Percentiles rank a stretch among this genome's conserved stretches.
phyloP scores from a whole-genome alignment of 2,113 vertebrate species.

The Sebastes fasciatus region DNA sequence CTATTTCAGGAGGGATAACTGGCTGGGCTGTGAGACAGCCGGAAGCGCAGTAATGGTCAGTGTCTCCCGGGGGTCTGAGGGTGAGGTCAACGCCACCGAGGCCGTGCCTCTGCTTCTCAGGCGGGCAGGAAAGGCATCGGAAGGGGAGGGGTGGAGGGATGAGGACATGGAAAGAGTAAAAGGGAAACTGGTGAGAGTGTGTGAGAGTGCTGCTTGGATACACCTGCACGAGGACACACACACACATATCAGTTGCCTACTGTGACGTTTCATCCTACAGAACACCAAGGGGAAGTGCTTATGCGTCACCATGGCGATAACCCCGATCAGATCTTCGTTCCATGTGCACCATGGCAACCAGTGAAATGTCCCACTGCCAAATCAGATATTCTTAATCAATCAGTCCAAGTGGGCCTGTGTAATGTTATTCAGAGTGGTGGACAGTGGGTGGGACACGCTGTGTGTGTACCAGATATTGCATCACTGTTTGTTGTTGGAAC shows the following conservation, averaged over 20 bases:
- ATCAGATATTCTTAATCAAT: slow-evolving; percentile 44
- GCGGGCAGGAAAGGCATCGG: slow-evolving; percentile 63
- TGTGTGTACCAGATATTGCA: background rate
- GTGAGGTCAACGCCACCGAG: slow-evolving; percentile 69
- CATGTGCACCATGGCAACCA: slow-evolving; percentile 48
- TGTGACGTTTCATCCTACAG: slow-evolving; percentile 50
- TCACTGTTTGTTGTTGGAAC: background rate
- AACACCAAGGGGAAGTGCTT: slow-evolving; percentile 57
- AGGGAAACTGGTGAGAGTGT: slow-evolving; percentile 42
- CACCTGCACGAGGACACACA: slow-evolving; percentile 41
- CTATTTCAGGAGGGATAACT: slow-evolving; percentile 75
- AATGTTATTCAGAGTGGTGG: background rate
- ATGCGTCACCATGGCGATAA: slow-evolving; percentile 70
- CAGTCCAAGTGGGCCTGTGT: slow-evolving; percentile 24
- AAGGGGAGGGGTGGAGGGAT: slow-evolving; percentile 61
- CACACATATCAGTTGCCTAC: slow-evolving; percentile 42
- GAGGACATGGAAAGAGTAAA: slow-evolving; percentile 82
- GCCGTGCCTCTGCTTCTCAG: slow-evolving; percentile 69
- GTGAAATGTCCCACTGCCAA: slow-evolving; percentile 29
- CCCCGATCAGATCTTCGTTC: slow-evolving; percentile 36
- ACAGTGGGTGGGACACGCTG: background rate
- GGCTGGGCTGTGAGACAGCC: slow-evolving; percentile 70
- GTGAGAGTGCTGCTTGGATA: slow-evolving; percentile 35
- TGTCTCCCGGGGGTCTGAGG: slow-evolving; percentile 70
- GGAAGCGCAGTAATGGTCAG: slow-evolving; percentile 69